A percentile compares a stretch with the other conserved stretches of the same genome.
Conservation (phyloP, 2,113 vertebrate species). For the Lepisosteus oculatus region DNA sequence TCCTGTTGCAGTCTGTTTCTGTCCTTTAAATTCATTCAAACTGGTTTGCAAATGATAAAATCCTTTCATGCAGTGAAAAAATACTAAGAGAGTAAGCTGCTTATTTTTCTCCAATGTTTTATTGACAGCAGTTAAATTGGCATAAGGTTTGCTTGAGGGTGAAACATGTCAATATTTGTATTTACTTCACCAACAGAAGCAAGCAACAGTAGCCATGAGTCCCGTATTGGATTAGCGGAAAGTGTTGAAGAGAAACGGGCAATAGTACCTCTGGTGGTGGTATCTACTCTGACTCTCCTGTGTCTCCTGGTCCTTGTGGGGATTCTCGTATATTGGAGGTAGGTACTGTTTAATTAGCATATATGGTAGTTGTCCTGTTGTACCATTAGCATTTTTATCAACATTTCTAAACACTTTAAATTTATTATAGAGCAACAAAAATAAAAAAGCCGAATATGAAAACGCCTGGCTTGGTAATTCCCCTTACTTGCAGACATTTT, state of each 20-base stretch:
- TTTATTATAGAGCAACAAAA: too few relatives aligned
- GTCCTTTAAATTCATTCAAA: constrained; percentile 40
- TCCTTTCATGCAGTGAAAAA: too few relatives aligned
- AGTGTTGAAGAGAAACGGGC: constrained; percentile 81
- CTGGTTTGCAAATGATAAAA: constrained; percentile 51
- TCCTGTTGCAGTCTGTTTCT: constrained; percentile 40
- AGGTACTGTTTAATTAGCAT: constrained; percentile 37
- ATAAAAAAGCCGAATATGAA: too few relatives aligned
- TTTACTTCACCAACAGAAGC: constrained; percentile 79
- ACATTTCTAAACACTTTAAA: too few relatives aligned
- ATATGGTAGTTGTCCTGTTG: too few relatives aligned
- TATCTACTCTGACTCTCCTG: constrained; percentile 89
- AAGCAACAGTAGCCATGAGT: constrained; percentile 97
- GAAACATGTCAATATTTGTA: constrained; percentile 40
- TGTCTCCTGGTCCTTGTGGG: constrained; percentile 87
- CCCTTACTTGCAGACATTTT: too few relatives aligned
- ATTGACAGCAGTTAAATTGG: too few relatives aligned
- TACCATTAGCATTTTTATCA: too few relatives aligned
- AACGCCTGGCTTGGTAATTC: too few relatives aligned
- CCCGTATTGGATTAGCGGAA: constrained; percentile 80
- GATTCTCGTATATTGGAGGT: constrained; percentile 98
- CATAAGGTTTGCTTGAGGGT: too few relatives aligned
- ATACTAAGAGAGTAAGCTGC: too few relatives aligned
- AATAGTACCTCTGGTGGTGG: constrained; percentile 86
- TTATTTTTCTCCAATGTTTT: too few relatives aligned